Percentiles rank a stretch among this genome's conserved stretches.
These are phyloP conservation scores for Dryobotodes eremita DNA, from an alignment of 2,888 invertebrate genomes.

Conservation along the genomic window DNA sequence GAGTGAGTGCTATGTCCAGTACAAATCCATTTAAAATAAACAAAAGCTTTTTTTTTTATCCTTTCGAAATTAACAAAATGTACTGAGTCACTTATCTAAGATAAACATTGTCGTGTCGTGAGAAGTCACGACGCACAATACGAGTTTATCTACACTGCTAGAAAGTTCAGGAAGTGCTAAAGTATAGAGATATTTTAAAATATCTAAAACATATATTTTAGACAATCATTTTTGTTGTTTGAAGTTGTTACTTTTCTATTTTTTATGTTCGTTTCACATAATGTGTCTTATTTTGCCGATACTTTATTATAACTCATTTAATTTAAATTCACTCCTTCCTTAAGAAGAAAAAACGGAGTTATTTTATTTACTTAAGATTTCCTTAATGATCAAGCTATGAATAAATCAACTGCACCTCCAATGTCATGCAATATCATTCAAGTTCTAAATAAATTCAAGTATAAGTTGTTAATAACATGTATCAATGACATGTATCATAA, in stretches of 20 bases:
- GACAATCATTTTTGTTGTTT: background rate
- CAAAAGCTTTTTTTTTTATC: background rate
- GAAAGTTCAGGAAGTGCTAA: constrained; percentile 67
- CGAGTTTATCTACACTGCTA: constrained; percentile 63
- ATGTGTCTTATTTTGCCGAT: no score
- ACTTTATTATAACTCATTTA: no score
- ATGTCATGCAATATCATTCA: background rate
- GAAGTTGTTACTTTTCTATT: background rate
- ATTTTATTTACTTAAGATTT: no score
- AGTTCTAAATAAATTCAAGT: background rate
- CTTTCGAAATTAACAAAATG: constrained; percentile 48
- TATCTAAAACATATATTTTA: constrained; percentile 33
- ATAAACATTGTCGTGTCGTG: constrained; percentile 62
- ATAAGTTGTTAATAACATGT: background rate
- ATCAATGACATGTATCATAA: no score
- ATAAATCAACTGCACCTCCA: background rate
- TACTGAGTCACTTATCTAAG: constrained; percentile 56
- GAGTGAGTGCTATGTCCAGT: background rate
- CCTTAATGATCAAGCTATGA: background rate
- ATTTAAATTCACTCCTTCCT: background rate
- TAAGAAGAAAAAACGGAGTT: background rate
- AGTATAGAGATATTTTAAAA: constrained; percentile 40
- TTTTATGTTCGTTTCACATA: background rate
- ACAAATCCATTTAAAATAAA: background rate
- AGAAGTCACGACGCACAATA: constrained; percentile 61